Conservation (phyloP, 1,140 invertebrate genomes). For the Camponotus vicinus region DNA sequence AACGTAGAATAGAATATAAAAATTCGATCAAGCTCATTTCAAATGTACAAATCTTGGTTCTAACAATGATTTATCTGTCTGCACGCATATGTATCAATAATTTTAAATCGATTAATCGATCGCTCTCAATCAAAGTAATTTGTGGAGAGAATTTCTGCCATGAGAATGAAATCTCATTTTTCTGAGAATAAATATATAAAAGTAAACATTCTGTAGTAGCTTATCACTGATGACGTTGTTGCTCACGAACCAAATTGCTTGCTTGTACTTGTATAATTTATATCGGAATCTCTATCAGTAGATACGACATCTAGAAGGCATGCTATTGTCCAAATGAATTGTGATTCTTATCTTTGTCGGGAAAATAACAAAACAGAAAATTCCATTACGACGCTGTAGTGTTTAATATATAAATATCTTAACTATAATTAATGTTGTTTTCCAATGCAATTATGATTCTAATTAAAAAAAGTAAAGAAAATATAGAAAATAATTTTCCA, state of each 20-base stretch:
- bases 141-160: not conserved
- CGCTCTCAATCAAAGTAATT: not conserved
- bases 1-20: not conserved
- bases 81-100: not conserved
- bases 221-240: not conserved
- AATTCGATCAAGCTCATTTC: not conserved
- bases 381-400: not conserved
- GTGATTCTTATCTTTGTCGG: not conserved
- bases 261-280: conserved; percentile 11
- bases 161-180: not conserved
- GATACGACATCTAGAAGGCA: not conserved
- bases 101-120: conserved; percentile 34
- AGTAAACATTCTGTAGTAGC: not conserved
- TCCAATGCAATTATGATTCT: not conserved
- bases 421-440: not conserved
- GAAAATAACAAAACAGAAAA: not conserved
- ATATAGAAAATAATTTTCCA: not conserved
- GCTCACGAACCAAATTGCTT: not conserved
- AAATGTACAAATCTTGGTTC: not conserved
- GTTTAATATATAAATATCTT: not conserved
- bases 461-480: not conserved
- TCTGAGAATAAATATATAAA: not conserved
- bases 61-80: conserved; percentile 34
- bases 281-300: conserved; percentile 27
- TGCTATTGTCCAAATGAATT: not conserved